phyloP scores from a whole-genome alignment of 2,797 vertebrate genomes.

The Lemur catta region DNA sequence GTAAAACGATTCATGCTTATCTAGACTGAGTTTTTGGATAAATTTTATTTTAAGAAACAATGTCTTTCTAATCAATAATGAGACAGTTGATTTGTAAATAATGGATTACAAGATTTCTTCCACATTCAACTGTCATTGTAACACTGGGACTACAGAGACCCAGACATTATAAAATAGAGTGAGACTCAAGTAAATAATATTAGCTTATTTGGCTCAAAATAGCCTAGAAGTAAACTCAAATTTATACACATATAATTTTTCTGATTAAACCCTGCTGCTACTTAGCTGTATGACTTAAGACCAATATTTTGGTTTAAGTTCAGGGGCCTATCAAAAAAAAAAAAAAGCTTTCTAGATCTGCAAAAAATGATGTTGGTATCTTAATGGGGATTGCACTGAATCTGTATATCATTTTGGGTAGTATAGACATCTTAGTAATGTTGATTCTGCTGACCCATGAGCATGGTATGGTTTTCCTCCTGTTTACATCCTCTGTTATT shows the following conservation, averaged over 20 bases:
- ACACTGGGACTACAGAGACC: neutral
- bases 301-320: neutral
- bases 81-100: neutral
- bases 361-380: too few species aligned
- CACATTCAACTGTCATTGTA: neutral
- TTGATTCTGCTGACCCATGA: too few species aligned
- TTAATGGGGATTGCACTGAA: too few species aligned
- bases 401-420: too few species aligned
- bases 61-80: neutral
- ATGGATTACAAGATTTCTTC: neutral
- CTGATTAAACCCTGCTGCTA: neutral
- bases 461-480: too few species aligned
- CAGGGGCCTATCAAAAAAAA: neutral
- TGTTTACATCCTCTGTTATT: too few species aligned
- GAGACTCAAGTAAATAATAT: neutral
- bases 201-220: neutral
- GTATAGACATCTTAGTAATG: too few species aligned
- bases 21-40: neutral
- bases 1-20: neutral
- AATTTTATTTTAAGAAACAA: neutral
- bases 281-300: neutral
- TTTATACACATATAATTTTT: neutral
- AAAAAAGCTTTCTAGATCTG: too few species aligned
- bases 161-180: neutral
- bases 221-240: neutral